Evolutionary conservation across 1,140 invertebrate genomes (phyloP), one percentile per base, ranked within the genome.

Genomic region (Steinernema khuongi): DNA sequence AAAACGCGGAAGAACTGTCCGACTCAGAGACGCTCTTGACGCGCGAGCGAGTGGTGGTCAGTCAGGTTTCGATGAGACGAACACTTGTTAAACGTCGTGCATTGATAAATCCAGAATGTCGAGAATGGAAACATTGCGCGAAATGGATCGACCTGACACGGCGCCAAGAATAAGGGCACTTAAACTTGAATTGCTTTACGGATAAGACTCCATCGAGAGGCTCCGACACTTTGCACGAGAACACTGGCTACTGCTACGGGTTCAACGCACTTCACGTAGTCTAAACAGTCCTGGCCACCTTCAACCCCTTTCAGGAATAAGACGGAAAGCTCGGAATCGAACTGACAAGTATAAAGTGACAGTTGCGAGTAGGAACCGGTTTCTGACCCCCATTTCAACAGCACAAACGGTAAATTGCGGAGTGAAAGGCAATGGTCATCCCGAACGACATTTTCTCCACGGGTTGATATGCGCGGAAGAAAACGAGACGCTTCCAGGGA

Each of bases 241-340:
- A n/a, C n/a, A n/a, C n/a, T n/a, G n/a, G n/a, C n/a, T n/a, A n/a
- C n/a, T n/a, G n/a, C n/a, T n/a, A n/a, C n/a, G n/a, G n/a, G n/a
- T n/a, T n/a, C n/a, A n/a, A n/a, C n/a, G n/a, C n/a, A n/a, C n/a
- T n/a, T n/a, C n/a, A n/a, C n/a, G n/a, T n/a, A n/a, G n/a, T n/a
- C n/a, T n/a, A n/a, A n/a, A n/a, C n/a, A n/a, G n/a, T n/a, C n/a
- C n/a, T n/a, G n/a, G n/a, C n/a, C 17, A 1, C 2, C 14, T 1
- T n/a, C 68, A 1, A 14, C 31, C n/a, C 1, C 31, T 18, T 31
- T 22, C 1, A 28, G 31, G n/a, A 43, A 44, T 4, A 70, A 70
- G 22, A 14, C 36, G 33, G 66, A 72, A 67, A 60, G 66, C 2
- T 68, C 66, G 60, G 69, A 70, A 70, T n/a, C n/a, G n/a, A n/a